A percentile compares a stretch with the other conserved stretches of the same genome.
Evolutionary conservation across 2,888 invertebrate genomes (phyloP).

Genomic region (Xylophagus ater): DNA sequence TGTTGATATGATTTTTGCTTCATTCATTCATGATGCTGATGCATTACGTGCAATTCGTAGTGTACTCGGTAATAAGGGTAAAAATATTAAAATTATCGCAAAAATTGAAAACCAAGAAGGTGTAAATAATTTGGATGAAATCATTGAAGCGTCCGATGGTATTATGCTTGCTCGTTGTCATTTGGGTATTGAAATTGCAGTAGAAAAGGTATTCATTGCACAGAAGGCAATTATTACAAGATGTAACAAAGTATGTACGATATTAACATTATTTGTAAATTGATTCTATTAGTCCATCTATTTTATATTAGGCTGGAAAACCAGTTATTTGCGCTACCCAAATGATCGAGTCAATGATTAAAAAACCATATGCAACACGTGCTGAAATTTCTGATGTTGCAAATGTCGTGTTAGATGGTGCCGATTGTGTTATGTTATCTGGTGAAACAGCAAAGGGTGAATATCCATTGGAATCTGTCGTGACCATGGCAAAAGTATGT

Average conservation of each 20-base stretch:
- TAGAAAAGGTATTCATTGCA: conserved; percentile 63
- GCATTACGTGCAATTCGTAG: conserved; percentile 69
- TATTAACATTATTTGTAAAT: not conserved
- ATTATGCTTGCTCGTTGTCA: conserved; percentile 73
- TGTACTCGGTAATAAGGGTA: conserved; percentile 71
- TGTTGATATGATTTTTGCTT: conserved; percentile 77
- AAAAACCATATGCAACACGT: conserved; percentile 59
- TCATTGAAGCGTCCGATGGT: conserved; percentile 58
- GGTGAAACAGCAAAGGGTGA: conserved; percentile 68
- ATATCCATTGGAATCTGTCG: conserved; percentile 57
- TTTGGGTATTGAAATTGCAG: conserved; percentile 64
- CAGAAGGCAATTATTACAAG: conserved; percentile 84
- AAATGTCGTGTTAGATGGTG: conserved; percentile 69
- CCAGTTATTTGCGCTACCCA: conserved; percentile 68
- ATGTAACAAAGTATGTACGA: conserved; percentile 51
- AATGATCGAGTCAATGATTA: conserved; percentile 70
- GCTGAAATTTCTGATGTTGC: conserved; percentile 74
- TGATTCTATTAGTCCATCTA: not conserved
- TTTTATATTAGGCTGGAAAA: conserved; percentile 44
- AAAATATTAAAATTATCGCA: conserved; percentile 80
- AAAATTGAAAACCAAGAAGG: conserved; percentile 94
- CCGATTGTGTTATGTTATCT: conserved; percentile 71
- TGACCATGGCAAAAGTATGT: conserved; percentile 76
- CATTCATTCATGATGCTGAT: conserved; percentile 78
- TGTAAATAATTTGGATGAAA: conserved; percentile 56